These are phyloP conservation scores for Caradrina kadenii DNA, from an alignment of 2,888 invertebrate genomes.

Conservation along the genomic window DNA sequence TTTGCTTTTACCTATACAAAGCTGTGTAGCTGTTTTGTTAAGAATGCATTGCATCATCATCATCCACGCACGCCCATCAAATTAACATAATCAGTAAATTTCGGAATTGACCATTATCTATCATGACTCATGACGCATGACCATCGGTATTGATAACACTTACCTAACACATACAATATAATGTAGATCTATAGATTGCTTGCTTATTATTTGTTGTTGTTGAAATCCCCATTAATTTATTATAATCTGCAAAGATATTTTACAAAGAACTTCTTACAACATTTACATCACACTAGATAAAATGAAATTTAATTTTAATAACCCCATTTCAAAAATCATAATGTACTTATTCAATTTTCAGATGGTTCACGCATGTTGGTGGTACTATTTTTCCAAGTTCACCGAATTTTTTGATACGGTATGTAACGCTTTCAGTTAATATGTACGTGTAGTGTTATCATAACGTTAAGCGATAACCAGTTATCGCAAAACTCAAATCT, in stretches of 20 bases:
- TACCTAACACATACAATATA: constrained; percentile 32
- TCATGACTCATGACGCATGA: constrained; percentile 47
- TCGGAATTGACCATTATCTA: constrained; percentile 29
- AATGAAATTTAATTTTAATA: constrained; percentile 10
- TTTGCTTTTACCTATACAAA: constrained; percentile 27
- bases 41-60: constrained; percentile 24
- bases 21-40: constrained; percentile 19
- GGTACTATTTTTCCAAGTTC: constrained; percentile 99
- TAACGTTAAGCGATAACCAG: constrained; percentile 20
- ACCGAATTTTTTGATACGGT: constrained; percentile 99
- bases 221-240: constrained; percentile 10
- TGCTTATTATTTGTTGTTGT: constrained; percentile 17
- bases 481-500: constrained; percentile 35
- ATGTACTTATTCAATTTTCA: constrained; percentile 83
- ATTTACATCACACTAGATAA: not conserved
- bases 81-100: constrained; percentile 46
- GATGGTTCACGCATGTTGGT: constrained; percentile 98
- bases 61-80: constrained; percentile 34
- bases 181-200: constrained; percentile 31
- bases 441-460: constrained; percentile 14
- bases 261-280: not conserved
- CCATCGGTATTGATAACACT: constrained; percentile 30
- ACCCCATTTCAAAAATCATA: constrained; percentile 16
- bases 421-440: constrained; percentile 80
- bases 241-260: not conserved